These are phyloP conservation scores for Apamea sordens DNA, from an alignment of 2,888 invertebrate species.

Conservation along the genomic window DNA sequence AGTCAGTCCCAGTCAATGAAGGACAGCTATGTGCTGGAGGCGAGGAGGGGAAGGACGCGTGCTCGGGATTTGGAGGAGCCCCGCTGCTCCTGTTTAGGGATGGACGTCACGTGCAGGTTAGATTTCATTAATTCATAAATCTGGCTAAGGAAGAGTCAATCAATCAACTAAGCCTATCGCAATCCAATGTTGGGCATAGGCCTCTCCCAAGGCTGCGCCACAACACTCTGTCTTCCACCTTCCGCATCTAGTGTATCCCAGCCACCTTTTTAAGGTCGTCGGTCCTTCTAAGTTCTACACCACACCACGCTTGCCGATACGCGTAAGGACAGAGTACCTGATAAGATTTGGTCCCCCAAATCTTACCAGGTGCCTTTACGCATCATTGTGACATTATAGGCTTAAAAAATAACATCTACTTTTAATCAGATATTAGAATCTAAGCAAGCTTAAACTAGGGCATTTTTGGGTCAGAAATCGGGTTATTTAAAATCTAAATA, in stretches of 20 bases:
- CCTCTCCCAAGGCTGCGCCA: neutral
- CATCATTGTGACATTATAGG: neutral
- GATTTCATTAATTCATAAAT: neutral
- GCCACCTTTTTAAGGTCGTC: neutral
- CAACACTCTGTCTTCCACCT: neutral
- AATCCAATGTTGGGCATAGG: neutral
- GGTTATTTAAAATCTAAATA: neutral
- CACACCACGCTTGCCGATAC: neutral
- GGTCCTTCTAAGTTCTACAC: neutral
- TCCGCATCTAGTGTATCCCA: neutral
- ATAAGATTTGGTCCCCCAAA: neutral
- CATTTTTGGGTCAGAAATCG: neutral
- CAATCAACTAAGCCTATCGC: neutral
- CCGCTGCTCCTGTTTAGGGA: slow-evolving; percentile 92
- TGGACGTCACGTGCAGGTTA: slow-evolving; percentile 92
- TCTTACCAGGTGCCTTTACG: too few species aligned
- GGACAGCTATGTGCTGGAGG: slow-evolving; percentile 94
- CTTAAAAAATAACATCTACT: neutral
- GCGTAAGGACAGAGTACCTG: neutral
- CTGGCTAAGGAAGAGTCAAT: neutral
- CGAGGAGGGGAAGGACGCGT: slow-evolving; percentile 93
- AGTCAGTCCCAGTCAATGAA: slow-evolving; percentile 91
- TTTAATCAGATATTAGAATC: neutral
- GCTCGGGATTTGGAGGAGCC: slow-evolving; percentile 95
- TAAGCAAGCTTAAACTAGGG: neutral